These are phyloP conservation scores for Embiotoca jacksoni DNA, from an alignment of 2,113 vertebrate species.

Conservation along the genomic window DNA sequence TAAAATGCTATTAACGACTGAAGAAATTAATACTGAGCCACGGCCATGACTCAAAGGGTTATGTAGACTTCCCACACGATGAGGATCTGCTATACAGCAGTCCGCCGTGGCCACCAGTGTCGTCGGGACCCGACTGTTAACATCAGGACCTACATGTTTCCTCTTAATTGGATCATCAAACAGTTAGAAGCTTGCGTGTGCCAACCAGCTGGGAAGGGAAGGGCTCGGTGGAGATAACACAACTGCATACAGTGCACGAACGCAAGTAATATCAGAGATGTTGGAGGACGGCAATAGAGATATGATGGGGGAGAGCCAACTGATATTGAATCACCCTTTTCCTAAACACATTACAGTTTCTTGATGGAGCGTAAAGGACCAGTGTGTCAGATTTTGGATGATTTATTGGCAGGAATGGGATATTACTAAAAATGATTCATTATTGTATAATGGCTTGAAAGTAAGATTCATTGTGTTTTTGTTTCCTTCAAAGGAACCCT, in stretches of 20 bases:
- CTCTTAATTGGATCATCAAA: slow-evolving; percentile 77
- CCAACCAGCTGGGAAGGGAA: slow-evolving; percentile 80
- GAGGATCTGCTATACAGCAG: slow-evolving; percentile 45
- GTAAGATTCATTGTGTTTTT: too few relatives aligned
- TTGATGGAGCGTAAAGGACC: not conserved
- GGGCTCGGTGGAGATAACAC: slow-evolving; percentile 71
- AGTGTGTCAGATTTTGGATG: too few relatives aligned
- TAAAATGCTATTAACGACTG: slow-evolving; percentile 73
- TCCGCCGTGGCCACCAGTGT: slow-evolving; percentile 58
- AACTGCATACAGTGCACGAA: slow-evolving; percentile 51
- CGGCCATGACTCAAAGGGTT: slow-evolving; percentile 70
- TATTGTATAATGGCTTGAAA: too few relatives aligned
- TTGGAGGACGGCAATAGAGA: slow-evolving; percentile 22
- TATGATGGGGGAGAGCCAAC: slow-evolving; percentile 27
- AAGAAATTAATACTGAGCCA: slow-evolving; percentile 74
- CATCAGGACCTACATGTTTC: slow-evolving; percentile 72
- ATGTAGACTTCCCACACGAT: slow-evolving; percentile 77
- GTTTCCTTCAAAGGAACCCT: too few relatives aligned
- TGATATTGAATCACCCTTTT: slow-evolving; percentile 65
- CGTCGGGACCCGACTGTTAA: slow-evolving; percentile 42
- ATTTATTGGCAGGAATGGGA: too few relatives aligned
- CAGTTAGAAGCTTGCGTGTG: slow-evolving; percentile 75
- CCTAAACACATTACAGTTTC: slow-evolving; percentile 42
- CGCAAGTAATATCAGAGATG: slow-evolving; percentile 49
- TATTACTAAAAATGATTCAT: too few relatives aligned